phyloP scores from a whole-genome alignment of 2,888 invertebrate genomes.

The Tillus elongatus region DNA sequence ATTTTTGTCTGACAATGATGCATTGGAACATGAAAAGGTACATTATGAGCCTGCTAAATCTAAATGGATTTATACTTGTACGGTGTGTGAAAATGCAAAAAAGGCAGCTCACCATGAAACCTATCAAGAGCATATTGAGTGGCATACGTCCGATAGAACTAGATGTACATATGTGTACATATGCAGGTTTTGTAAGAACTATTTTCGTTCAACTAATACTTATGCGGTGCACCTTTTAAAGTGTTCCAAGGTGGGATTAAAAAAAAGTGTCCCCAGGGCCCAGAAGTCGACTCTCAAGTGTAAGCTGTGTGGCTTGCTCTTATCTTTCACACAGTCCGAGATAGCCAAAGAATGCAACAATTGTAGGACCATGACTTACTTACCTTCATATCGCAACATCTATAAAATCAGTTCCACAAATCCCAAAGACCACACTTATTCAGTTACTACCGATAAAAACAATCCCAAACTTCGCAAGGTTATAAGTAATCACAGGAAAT shows the following conservation, averaged over 20 bases:
- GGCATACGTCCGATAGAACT: slow-evolving; percentile 28
- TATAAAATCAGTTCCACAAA: neutral
- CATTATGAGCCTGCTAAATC: slow-evolving; percentile 15
- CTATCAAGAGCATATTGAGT: slow-evolving; percentile 29
- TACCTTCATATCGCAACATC: neutral
- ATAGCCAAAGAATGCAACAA: no score
- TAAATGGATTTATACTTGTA: slow-evolving; percentile 16
- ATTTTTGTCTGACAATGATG: slow-evolving; percentile 40
- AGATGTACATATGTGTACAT: slow-evolving; percentile 35
- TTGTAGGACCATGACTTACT: neutral
- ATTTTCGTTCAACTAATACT: slow-evolving; percentile 33
- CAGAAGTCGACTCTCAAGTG: slow-evolving; percentile 7
- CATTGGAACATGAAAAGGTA: slow-evolving; percentile 39
- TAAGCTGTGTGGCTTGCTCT: no score
- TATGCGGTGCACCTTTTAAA: slow-evolving; percentile 31
- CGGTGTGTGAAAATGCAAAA: slow-evolving; percentile 24
- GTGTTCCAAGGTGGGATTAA: slow-evolving; percentile 22
- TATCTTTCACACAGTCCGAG: no score
- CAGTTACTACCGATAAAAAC: neutral
- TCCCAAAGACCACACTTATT: neutral
- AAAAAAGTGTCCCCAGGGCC: neutral
- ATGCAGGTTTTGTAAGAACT: slow-evolving; percentile 35
- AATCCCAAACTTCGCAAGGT: neutral
- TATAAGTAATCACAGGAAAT: neutral
- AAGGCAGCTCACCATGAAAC: slow-evolving; percentile 19